phyloP scores from a whole-genome alignment of 1,140 invertebrate species.

The Drosophila trapezifrons region DNA sequence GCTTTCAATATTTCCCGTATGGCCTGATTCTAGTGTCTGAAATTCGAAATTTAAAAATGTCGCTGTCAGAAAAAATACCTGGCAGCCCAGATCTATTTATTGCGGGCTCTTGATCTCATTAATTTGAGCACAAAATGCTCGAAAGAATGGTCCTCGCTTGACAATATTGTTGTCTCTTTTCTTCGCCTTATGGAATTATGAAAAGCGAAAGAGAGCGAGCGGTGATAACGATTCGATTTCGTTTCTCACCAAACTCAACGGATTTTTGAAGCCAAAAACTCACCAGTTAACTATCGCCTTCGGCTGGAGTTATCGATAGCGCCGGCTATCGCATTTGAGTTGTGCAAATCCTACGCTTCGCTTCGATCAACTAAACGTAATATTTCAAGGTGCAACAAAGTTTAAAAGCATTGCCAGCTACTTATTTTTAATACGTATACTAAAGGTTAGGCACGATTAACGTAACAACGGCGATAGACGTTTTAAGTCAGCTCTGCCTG shows the following conservation, averaged over 20 bases:
- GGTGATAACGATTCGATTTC: conserved; percentile 6
- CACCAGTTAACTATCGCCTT: conserved; percentile 9
- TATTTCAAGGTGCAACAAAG: not conserved
- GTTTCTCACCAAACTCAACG: not conserved
- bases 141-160: conserved; percentile 14
- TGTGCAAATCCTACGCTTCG: conserved; percentile 1
- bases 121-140: conserved; percentile 34
- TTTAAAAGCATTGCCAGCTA: not conserved
- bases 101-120: conserved; percentile 49
- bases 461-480: conserved; percentile 2
- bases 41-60: conserved; percentile 44
- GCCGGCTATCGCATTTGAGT: conserved; percentile 14
- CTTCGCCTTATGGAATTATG: conserved; percentile 16
- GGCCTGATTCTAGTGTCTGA: conserved; percentile 24
- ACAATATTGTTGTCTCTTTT: conserved; percentile 22
- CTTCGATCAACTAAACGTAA: not conserved
- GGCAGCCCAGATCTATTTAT: conserved; percentile 45
- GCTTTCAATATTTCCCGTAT: conserved; percentile 42
- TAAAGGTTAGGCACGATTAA: not conserved
- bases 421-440: not conserved
- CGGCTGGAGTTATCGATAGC: conserved; percentile 8
- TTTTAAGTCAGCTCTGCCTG: conserved; percentile 36
- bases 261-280: not conserved
- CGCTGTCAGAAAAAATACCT: conserved; percentile 38
- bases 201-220: not conserved